Conservation (phyloP, 2,888 invertebrate genomes). For the Luperina nickerlii region DNA sequence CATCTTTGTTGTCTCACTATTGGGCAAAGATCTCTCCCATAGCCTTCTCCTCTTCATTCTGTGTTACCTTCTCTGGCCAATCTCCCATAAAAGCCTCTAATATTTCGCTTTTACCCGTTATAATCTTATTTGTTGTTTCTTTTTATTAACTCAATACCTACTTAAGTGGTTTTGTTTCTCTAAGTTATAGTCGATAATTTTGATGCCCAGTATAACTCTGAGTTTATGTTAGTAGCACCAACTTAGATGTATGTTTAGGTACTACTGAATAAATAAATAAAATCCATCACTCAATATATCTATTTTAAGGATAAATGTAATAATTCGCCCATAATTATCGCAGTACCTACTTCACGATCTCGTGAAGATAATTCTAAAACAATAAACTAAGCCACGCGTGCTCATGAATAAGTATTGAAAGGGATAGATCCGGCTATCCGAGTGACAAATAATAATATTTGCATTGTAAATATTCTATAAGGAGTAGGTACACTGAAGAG, state of each 20-base stretch:
- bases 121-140: too few species aligned
- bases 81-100: too few species aligned
- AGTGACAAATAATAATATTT: conserved; percentile 52
- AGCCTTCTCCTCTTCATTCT: not conserved
- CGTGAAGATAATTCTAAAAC: conserved; percentile 39
- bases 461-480: conserved; percentile 28
- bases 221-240: not conserved
- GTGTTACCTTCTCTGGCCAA: too few species aligned
- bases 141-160: too few species aligned
- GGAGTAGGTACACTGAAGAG: conserved; percentile 16
- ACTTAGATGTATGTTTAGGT: not conserved
- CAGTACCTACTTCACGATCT: conserved; percentile 14
- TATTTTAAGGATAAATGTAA: not conserved
- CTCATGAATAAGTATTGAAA: conserved; percentile 59
- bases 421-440: conserved; percentile 48
- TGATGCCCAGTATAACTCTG: not conserved
- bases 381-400: conserved; percentile 54
- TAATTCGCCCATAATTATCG: not conserved
- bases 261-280: not conserved
- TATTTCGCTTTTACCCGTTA: too few species aligned
- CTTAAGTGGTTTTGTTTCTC: not conserved
- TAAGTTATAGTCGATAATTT: too few species aligned
- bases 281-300: not conserved
- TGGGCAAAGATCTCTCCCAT: not conserved
- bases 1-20: too few species aligned